phyloP scores from a whole-genome alignment of 2,113 vertebrate species.

The Catharus fuscescens region DNA sequence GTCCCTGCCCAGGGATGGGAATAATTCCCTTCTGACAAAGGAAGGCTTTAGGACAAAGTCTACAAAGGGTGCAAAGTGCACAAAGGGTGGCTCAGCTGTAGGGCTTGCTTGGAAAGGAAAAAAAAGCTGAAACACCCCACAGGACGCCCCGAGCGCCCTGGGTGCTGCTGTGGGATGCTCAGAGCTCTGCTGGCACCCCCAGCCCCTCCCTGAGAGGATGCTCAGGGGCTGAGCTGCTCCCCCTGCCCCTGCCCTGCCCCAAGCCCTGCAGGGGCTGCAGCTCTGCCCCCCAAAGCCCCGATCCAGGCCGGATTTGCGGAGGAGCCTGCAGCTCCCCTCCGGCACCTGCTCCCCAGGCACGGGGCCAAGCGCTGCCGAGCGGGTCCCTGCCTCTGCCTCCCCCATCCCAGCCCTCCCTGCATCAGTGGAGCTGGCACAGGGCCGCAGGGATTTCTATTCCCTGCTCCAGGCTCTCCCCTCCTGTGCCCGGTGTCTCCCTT shows the following conservation, averaged over 20 bases:
- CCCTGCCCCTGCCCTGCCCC: neutral
- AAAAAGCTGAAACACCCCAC: neutral
- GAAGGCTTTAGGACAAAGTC: neutral
- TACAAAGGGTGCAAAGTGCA: neutral
- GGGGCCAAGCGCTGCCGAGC: constrained; percentile 67
- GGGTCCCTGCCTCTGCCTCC: constrained; percentile 68
- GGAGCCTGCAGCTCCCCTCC: constrained; percentile 32
- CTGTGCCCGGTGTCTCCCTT: constrained; percentile 13
- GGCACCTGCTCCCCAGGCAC: constrained; percentile 78
- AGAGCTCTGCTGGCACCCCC: neutral
- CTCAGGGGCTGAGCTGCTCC: neutral
- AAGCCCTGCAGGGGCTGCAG: fast-evolving
- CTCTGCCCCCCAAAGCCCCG: neutral
- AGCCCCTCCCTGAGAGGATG: neutral
- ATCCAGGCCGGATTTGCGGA: constrained; percentile 74
- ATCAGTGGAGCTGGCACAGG: constrained; percentile 28
- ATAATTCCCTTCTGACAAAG: neutral
- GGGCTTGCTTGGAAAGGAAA: fast-evolving
- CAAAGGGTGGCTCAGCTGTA: neutral
- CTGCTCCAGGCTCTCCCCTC: neutral
- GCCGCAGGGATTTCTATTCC: constrained; percentile 59
- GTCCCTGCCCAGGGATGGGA: neutral
- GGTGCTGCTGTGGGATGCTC: neutral
- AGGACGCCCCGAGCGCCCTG: neutral
- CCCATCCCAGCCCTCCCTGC: constrained; percentile 11